Evolutionary conservation across 2,888 invertebrate species (phyloP).

Genomic region (Augiades crinisus): DNA sequence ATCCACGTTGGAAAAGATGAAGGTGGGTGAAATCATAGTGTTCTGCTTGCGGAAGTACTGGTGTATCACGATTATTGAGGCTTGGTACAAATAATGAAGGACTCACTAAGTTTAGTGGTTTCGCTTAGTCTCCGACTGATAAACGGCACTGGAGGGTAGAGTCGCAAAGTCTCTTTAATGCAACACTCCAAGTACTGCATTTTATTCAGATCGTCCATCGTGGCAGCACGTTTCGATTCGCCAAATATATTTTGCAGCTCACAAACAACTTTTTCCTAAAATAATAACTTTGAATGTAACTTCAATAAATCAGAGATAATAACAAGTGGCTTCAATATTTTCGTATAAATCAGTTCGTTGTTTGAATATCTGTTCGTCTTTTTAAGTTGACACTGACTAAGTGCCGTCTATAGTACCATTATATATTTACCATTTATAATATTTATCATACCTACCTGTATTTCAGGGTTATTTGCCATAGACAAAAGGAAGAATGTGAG

Average conservation of each 20-base stretch:
- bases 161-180: conserved; percentile 84
- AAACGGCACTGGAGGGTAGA: conserved; percentile 86
- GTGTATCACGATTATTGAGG: no score
- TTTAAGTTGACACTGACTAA: background rate
- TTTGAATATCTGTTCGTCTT: no score
- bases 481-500: conserved; percentile 56
- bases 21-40: no score
- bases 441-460: conserved; percentile 43
- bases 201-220: conserved; percentile 82
- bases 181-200: conserved; percentile 86
- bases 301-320: no score
- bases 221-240: conserved; percentile 80
- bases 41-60: no score
- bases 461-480: conserved; percentile 55
- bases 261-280: conserved; percentile 81
- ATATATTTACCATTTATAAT: no score
- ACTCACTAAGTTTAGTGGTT: conserved; percentile 80
- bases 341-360: no score
- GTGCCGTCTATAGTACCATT: no score
- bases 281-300: no score
- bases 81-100: no score
- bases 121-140: conserved; percentile 81
- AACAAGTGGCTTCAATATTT: no score
- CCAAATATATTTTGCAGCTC: conserved; percentile 85
- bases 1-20: no score